phyloP scores from a whole-genome alignment of 2,113 vertebrate genomes.

The Formicarius rufipectus region DNA sequence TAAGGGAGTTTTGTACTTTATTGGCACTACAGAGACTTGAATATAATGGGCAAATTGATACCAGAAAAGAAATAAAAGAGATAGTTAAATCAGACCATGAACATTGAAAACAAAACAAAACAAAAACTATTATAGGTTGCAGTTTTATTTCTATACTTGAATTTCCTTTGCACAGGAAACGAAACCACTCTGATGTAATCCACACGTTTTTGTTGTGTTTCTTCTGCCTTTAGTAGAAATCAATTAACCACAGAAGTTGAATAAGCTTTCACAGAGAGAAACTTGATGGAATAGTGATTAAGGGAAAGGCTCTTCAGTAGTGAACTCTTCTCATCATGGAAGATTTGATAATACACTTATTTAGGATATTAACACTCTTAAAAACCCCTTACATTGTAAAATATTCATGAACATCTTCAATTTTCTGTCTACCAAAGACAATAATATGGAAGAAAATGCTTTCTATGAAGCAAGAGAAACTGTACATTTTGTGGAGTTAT shows the following conservation, averaged over 20 bases:
- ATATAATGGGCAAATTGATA: background rate
- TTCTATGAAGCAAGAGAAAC: background rate
- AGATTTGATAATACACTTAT: background rate
- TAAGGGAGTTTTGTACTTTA: background rate
- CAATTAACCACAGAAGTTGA: background rate
- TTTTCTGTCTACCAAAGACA: background rate
- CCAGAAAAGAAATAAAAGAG: background rate
- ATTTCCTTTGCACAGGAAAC: background rate
- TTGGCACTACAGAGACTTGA: background rate
- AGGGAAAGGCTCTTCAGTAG: background rate
- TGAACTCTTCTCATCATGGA: background rate
- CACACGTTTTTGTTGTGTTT: background rate
- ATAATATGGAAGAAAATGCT: background rate
- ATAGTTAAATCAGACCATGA: background rate
- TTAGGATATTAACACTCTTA: background rate
- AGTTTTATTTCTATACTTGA: background rate
- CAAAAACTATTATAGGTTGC: background rate
- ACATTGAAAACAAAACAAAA: background rate
- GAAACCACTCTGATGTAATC: background rate
- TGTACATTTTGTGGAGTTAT: background rate
- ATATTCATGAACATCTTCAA: rapidly evolving
- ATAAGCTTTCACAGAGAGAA: background rate
- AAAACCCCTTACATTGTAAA: background rate
- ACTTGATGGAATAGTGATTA: background rate
- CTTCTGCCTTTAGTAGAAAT: background rate